Evolutionary conservation across 1,140 invertebrate genomes (phyloP), one percentile per base, ranked within the genome.

Genomic region (Drosophila parvula): DNA sequence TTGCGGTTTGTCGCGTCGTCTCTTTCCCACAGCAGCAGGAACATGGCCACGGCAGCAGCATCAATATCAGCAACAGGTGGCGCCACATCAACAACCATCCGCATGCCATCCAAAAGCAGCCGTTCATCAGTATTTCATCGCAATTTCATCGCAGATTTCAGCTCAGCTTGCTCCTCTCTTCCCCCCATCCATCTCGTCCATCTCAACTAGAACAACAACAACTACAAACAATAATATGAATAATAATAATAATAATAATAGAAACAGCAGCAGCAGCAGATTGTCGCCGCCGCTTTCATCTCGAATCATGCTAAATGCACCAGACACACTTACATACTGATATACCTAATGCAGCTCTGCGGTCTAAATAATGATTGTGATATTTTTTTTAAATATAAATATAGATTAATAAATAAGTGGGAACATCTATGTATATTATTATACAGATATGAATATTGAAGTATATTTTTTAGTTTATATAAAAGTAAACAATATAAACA

Each of bases 131-230:
- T 40, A 34, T 50, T 50, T 45, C 73, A 65, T 55, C 57, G 57
- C 18, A 36, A 58, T 43, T 43, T 58, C 70, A 80, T 75, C 55
- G 58, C 80, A 67, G 16, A 63, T 56, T 41, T 65, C 61, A 61
- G 62, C 62, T 60, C 56, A 44, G 62, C 62, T 65, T 65, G 38
- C 32, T 69, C 16, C 62, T 40, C 32, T 44, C 62, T 18, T 32
- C 30, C 16, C 11, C 22, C 61, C 47, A 32, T 44, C 40, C 62
- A 67, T 69, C 38, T 69, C 38, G 65, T 64, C 70, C 75, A 68
- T 81, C 7, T 53, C 79, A 88, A 61, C 70, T 73, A 85, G 65
- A 78, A 58, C 63, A 77, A 81, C 74, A 76, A 78, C 28, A 69
- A 51, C n/a, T 56, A 48, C 38, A 68, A 63, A 63, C 22, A 60